Base-by-base conservation (phyloP, 2,113 vertebrate species). In the Dicaeum eximium region DNA sequence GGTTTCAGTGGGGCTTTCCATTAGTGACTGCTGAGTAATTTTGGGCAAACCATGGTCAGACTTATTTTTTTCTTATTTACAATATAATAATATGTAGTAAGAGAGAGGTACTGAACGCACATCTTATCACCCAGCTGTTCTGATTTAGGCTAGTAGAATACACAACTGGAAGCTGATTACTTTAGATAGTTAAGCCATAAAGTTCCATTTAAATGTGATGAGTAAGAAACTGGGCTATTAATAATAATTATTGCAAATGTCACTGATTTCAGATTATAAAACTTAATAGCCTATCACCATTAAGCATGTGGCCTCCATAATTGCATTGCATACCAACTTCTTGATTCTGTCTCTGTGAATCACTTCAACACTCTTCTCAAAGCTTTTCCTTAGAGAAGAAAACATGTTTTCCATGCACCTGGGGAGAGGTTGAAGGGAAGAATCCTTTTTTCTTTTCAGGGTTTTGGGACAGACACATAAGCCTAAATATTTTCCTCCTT, bases 161-260 rank as follows among this genome's bases (percentile, higher is more conserved):
- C 79, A 71, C 65, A 65, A 92, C 45, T 92, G 88, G 60, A 88
- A 86, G 51, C 54, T 77, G 95, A 96, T 97, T 92, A 73, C 75
- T 95, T 89, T 66, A 89, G 87, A 72, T 91, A 88, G 94, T 88
- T 91, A 95, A 90, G 45, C 54, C 75, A 84, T 97, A 95, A 97
- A 97, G 50, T 56, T 85, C 72, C 37, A 88, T 91, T 97, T 95
- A 94, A 92, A 96, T 88, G 88, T 50, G 65, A 94, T 82, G 91
- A 81, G 86, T 82, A 90, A 95, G 80, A 95, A 95, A 91, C 75
- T 20, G 48, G 57, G 73, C 48, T 93, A 94, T 97, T 97, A 97
- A 96, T 97, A 97, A 94, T 90, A 72, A 97, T 96, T 93, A 97
- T 95, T 90, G 94, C 54, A 96, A 97, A 97, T 96, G 95, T 95